Evolutionary conservation across 2,797 vertebrate species (phyloP), one percentile per base, ranked within the genome.

Genomic region (Centroberyx gerrardi): DNA sequence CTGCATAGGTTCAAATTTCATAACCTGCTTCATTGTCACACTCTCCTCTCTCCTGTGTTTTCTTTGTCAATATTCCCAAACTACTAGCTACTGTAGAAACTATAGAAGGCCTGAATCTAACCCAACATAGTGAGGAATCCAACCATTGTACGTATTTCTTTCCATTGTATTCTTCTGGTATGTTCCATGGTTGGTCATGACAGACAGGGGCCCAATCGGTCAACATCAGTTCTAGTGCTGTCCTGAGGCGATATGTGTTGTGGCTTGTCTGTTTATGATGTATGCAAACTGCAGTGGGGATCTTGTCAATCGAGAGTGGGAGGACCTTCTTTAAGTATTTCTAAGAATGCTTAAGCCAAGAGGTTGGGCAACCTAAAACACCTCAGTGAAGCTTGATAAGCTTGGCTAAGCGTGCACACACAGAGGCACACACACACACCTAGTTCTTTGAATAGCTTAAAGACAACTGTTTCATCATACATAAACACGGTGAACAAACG

Each of bases 221-320:
- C 83, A 89, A 66, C 74, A 56, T 42, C 40, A 79, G 76, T 64
- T 59, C 59, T 27, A 62, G 68, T 15, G 55, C 13, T 56, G 46
- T 81, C 90, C 82, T 76, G 66, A 80, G 91, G 91, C 86, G 78
- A 74, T 68, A 86, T 83, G 72, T 74, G 91, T 68, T 46, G 46
- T 71, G 79, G 76, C 88, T 81, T 87, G 90, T 81, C 87, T 78
- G 73, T 72, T 65, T 80, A 64, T 66, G 42, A 76, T 79, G 69
- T 76, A 76, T 82, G 70, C 56, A 65, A 81, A 74, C 67, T 78
- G 62, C 33, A 78, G 36, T 31, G 53, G 67, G 64, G 65, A 65
- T 64, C 18, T 42, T 53, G 22, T 58, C 40, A 77, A 72, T 62
- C 0, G 3, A 67, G 27, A 62, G 66, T 64, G 71, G 29, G 29